Evolutionary conservation across 2,797 vertebrate genomes (phyloP), one percentile per base, ranked within the genome.

Genomic region (Erethizon dorsatum): DNA sequence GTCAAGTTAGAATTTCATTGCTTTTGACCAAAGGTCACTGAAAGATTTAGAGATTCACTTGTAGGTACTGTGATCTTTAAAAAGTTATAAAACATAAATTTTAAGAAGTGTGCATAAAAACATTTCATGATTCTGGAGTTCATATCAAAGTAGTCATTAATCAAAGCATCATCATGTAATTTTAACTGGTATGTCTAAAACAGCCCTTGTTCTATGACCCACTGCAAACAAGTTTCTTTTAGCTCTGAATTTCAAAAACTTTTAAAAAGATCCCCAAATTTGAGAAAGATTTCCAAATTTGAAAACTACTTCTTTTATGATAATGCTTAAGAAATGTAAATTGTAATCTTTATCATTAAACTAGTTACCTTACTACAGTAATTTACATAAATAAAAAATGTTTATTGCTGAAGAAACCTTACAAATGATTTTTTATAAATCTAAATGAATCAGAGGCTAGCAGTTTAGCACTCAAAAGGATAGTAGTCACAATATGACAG

Each of bases 11-110:
- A 87, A 83, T 82, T 91, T 71, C 91, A 91, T 75, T 91, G 87
- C 97, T 88, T 95, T 50, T 94, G 88, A 54, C 24, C 93, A 94
- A 88, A 97, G 56, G 71, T 88, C 82, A 83, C 45, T 57, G 45
- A 52, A 54, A 93, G 89, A 79, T 89, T 91, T 87, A 95, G 67
- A 93, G 93, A 92, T 84, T 31, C 45, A 50, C 28, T 71, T 50
- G 20, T 63, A 79, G 73, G 52, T 54, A n/a, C 15, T 54, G 33
- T 88, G 77, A 75, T 87, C 89, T 93, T 96, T 83, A 83, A 91
- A 96, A 84, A 78, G 73, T 89, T 87, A 90, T 59, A 57, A 82
- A 67, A 61, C 37, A 59, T 84, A 56, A 61, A 56, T 56, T 90
- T 73, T n/a, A 50, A 63, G 75, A 88, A 75, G 22, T 57, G 0